A percentile compares a stretch with the other conserved stretches of the same genome.
These are phyloP conservation scores for Cepaea nemoralis DNA, from an alignment of 1,140 invertebrate species.

Conservation along the genomic window DNA sequence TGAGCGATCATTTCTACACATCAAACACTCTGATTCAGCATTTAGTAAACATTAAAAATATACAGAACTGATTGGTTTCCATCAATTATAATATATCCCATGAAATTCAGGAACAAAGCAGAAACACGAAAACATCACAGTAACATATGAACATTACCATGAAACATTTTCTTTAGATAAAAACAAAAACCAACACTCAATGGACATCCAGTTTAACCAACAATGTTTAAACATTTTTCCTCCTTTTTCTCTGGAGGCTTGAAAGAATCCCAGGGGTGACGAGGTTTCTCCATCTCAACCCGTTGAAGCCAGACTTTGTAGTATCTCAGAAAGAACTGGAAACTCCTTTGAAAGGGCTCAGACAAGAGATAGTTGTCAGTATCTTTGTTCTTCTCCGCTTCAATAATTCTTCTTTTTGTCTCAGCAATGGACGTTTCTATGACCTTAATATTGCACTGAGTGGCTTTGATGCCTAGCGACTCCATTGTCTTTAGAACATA, in stretches of 20 bases:
- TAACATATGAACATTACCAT: no score
- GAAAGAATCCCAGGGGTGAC: conserved; percentile 47
- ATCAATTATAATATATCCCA: no score
- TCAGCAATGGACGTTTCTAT: conserved; percentile 47
- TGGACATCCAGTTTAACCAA: neutral
- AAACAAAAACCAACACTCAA: no score
- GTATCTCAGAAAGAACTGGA: conserved; percentile 47
- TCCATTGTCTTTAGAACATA: conserved; percentile 78
- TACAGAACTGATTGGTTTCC: no score
- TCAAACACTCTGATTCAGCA: no score
- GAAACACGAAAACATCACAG: no score
- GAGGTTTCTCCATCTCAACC: conserved; percentile 31
- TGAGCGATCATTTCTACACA: no score
- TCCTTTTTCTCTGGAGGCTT: neutral
- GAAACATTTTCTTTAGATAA: no score
- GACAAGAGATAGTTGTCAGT: conserved; percentile 32
- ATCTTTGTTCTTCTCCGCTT: conserved; percentile 40
- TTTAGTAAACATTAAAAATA: no score
- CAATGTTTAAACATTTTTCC: neutral
- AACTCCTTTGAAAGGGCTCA: conserved; percentile 33
- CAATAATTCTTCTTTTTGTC: conserved; percentile 44
- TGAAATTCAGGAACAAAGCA: no score
- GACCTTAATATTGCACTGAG: conserved; percentile 58
- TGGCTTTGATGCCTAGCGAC: conserved; percentile 75
- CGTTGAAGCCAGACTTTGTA: conserved; percentile 51